Evolutionary conservation across 1,140 invertebrate genomes (phyloP).

Genomic region (Xylocopa sonorina): DNA sequence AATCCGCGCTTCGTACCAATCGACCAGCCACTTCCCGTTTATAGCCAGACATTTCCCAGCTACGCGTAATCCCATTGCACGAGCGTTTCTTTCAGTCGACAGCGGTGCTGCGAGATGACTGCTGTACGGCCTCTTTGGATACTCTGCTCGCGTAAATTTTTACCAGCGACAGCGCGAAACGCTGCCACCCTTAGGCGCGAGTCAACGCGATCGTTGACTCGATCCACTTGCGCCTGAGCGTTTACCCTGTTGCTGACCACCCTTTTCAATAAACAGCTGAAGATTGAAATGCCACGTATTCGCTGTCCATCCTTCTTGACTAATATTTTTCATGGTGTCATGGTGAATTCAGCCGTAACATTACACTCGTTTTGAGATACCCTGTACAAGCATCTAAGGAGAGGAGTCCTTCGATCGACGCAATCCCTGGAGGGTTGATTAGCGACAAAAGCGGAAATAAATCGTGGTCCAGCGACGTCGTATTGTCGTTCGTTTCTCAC

Average conservation of each 20-base stretch:
- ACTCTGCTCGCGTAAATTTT: slow-evolving; percentile 49
- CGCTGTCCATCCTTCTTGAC: too few relatives aligned
- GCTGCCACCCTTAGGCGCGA: not conserved
- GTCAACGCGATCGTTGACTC: not conserved
- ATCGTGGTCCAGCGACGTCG: slow-evolving; percentile 54
- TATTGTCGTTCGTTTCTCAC: slow-evolving; percentile 31
- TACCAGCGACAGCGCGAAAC: not conserved
- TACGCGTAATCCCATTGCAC: slow-evolving; percentile 46
- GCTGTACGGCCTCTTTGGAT: not conserved
- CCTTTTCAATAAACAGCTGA: too few relatives aligned
- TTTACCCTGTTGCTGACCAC: too few relatives aligned
- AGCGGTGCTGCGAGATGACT: slow-evolving; percentile 7
- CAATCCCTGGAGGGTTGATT: slow-evolving; percentile 64
- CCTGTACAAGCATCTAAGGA: slow-evolving; percentile 28
- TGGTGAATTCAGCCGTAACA: too few relatives aligned
- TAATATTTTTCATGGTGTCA: too few relatives aligned
- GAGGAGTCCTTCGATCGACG: slow-evolving; percentile 48
- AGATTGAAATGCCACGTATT: too few relatives aligned
- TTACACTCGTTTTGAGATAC: too few relatives aligned
- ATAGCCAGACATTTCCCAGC: slow-evolving; percentile 22
- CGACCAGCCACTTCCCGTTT: slow-evolving; percentile 19
- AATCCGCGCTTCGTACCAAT: slow-evolving; percentile 17
- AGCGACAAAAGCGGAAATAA: slow-evolving; percentile 67
- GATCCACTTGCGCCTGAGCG: not conserved
- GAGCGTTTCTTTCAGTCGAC: slow-evolving; percentile 40